Evolutionary conservation across 2,113 vertebrate genomes (phyloP).

Genomic region (Actinemys pallida): DNA sequence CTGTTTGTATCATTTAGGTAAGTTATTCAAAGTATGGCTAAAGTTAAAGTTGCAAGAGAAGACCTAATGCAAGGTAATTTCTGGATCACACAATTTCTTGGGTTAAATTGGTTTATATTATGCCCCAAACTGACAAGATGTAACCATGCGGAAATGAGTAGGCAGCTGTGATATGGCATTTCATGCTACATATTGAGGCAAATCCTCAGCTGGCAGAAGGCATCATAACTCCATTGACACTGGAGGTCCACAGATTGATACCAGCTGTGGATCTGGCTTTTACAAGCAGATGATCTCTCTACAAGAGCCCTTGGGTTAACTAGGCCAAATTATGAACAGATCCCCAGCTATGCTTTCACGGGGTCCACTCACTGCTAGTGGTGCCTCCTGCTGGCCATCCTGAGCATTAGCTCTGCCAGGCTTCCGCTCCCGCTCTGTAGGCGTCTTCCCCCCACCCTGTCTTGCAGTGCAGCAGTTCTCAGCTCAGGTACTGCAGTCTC

Average conservation of each 20-base stretch:
- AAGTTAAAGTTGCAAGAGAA: neutral
- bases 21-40: neutral
- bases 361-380: no score
- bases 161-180: neutral
- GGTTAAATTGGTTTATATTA: neutral
- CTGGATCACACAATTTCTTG: neutral
- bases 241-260: neutral
- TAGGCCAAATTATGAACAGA: neutral
- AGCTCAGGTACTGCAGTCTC: no score
- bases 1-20: neutral
- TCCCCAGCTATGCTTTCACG: neutral
- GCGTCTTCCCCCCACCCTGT: no score
- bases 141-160: fast-evolving
- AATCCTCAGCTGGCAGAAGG: neutral
- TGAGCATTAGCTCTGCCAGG: no score
- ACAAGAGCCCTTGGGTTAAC: neutral
- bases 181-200: neutral
- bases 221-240: neutral
- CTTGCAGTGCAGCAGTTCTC: no score
- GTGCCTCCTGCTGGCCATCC: no score
- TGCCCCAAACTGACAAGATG: neutral
- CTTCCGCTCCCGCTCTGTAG: no score
- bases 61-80: neutral
- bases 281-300: neutral
- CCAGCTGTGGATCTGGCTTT: neutral